Evolutionary conservation across 2,888 invertebrate genomes (phyloP), one percentile per base, ranked within the genome.

Genomic region (Hyposoter dolosus): DNA sequence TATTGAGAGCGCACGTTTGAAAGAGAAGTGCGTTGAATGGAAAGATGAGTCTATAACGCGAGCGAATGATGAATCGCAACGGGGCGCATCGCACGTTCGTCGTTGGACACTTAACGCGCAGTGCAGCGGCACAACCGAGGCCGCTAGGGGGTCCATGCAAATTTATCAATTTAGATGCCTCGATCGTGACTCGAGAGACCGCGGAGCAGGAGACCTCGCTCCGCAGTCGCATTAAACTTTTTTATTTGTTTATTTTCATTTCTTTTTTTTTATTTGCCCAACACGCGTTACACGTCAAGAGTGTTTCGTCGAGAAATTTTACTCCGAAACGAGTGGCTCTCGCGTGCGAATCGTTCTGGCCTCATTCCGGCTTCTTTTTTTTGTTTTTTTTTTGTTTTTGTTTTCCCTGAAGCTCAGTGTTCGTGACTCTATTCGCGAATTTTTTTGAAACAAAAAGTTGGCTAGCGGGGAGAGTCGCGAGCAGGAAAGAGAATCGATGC

Each of bases 131-230:
- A 35, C 83, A 87, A 82, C 87, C 86, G 89, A 90, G 89, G 90
- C 90, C 88, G 89, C 85, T 90, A 53, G 23, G 56, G 78, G 90
- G 89, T 89, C 89, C 91, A 91, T 92, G 92, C 92, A 93, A 92
- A 93, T 93, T 93, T 92, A 93, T 93, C 92, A 93, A 93, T 93
- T 93, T 91, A 93, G 89, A 53, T 87, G 87, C 89, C 88, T 87
- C 88, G 89, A 87, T 89, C 89, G 10, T 90, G 23, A 90, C 88
- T 91, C 90, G 83, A 89, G 89, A 88, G 84, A 45, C 63, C 45
- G 35, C 45, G 35, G 35, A 35, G 35, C 35, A 65, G 28, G 23
- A 47, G 32, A 53, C 72, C 47, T 72, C 40, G 66, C 45, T 78
- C 71, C 71, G 78, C 82, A n/a, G 69, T 84, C 84, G 84, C 85